These are phyloP conservation scores for Conus ventricosus DNA, from an alignment of 1,140 invertebrate genomes.

Conservation along the genomic window DNA sequence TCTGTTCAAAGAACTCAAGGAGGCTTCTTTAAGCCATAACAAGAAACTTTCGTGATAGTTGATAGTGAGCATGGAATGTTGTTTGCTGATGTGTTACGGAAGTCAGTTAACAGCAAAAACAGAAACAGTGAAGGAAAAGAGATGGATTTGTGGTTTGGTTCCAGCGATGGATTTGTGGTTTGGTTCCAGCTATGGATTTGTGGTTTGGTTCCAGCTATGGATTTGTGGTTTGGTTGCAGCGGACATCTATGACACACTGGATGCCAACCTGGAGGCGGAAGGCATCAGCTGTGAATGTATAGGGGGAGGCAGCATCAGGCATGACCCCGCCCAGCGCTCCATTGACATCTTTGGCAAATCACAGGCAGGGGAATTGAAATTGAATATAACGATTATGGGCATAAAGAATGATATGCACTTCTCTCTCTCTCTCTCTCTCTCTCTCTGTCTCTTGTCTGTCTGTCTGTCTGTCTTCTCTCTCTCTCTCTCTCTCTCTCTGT, in stretches of 20 bases:
- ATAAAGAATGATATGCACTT: too few relatives aligned
- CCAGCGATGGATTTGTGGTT: too few relatives aligned
- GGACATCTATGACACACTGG: constrained; percentile 83
- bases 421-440: too few relatives aligned
- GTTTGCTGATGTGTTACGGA: neutral
- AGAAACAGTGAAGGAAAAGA: neutral
- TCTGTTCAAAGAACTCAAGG: too few relatives aligned
- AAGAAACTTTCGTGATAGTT: too few relatives aligned
- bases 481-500: too few relatives aligned
- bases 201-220: neutral
- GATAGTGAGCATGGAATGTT: neutral
- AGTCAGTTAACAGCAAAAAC: neutral
- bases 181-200: constrained; percentile 69
- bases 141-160: neutral
- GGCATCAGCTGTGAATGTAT: constrained; percentile 83
- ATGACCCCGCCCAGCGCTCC: constrained; percentile 82
- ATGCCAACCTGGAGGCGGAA: constrained; percentile 75
- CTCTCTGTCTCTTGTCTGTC: too few relatives aligned
- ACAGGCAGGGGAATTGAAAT: constrained; percentile 76
- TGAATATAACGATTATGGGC: too few relatives aligned
- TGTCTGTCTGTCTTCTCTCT: too few relatives aligned
- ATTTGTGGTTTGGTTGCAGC: constrained; percentile 70
- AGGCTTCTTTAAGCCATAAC: too few relatives aligned
- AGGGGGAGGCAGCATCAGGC: constrained; percentile 90
- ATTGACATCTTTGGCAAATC: constrained; percentile 92